A percentile compares a stretch with the other conserved stretches of the same genome.
Conservation (phyloP, 2,888 invertebrate species). For the Drosophila anceps region DNA sequence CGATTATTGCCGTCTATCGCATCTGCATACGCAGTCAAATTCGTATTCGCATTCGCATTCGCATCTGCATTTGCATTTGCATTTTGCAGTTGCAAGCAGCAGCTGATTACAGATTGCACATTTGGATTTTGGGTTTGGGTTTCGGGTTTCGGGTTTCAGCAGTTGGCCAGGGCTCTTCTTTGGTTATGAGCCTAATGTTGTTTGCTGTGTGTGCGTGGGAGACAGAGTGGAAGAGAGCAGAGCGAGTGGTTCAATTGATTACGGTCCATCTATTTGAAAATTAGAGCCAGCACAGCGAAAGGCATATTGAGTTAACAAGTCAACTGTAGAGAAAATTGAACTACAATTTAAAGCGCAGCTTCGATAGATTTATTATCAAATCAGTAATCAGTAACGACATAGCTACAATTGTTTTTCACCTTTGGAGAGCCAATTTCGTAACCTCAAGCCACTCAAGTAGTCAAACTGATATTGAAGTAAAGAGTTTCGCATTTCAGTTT, state of each 20-base stretch:
- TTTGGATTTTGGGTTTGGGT: slow-evolving; percentile 23
- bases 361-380: background rate
- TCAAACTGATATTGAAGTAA: background rate
- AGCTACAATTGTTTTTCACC: background rate
- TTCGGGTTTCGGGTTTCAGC: slow-evolving; percentile 1
- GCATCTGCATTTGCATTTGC: slow-evolving; percentile 30
- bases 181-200: slow-evolving; percentile 29
- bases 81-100: slow-evolving; percentile 48
- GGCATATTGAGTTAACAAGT: background rate
- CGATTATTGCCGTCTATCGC: slow-evolving; percentile 37
- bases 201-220: slow-evolving; percentile 14
- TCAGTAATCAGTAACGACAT: background rate
- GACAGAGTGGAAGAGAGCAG: background rate
- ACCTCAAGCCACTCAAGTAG: background rate
- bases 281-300: background rate
- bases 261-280: slow-evolving; percentile 3
- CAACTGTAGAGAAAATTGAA: background rate
- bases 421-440: background rate
- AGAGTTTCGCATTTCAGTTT: background rate
- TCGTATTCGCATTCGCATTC: slow-evolving; percentile 11
- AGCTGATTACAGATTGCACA: slow-evolving; percentile 51
- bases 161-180: background rate
- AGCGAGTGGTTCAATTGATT: slow-evolving; percentile 14
- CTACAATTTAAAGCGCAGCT: background rate
- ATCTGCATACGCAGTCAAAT: slow-evolving; percentile 16